Evolutionary conservation across 1,140 invertebrate species (phyloP).

Genomic region (Dolichoris vasculosae): DNA sequence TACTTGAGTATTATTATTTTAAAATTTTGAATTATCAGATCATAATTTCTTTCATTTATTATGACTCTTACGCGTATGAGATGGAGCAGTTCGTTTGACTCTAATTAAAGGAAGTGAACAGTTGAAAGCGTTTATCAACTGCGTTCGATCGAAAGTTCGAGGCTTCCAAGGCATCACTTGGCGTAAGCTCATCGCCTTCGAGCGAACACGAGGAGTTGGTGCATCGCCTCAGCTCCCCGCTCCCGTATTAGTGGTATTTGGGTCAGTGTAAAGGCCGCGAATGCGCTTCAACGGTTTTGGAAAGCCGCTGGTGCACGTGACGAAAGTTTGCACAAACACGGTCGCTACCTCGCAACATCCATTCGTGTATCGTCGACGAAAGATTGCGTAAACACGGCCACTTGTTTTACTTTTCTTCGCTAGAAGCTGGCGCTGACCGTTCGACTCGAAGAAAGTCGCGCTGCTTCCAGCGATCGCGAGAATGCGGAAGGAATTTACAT

Average conservation of each 20-base stretch:
- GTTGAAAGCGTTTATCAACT: too few relatives aligned
- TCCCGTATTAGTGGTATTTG: slow-evolving; percentile 64
- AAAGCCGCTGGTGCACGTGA: slow-evolving; percentile 24
- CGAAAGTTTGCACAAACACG: neutral
- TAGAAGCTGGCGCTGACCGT: neutral
- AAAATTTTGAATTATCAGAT: too few relatives aligned
- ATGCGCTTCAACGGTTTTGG: slow-evolving; percentile 33
- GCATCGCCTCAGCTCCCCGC: slow-evolving; percentile 42
- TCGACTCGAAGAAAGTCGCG: slow-evolving; percentile 19
- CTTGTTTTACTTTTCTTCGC: slow-evolving; percentile 1
- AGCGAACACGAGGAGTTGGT: too few relatives aligned
- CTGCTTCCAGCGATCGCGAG: neutral
- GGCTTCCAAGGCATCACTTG: too few relatives aligned
- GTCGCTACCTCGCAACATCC: too few relatives aligned
- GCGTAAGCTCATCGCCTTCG: too few relatives aligned
- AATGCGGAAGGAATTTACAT: slow-evolving; percentile 38
- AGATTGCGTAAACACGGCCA: neutral
- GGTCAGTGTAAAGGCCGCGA: slow-evolving; percentile 73
- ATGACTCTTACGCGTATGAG: too few relatives aligned
- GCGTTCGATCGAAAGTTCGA: too few relatives aligned
- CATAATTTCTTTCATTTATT: too few relatives aligned
- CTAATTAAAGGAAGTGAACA: too few relatives aligned
- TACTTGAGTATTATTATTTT: too few relatives aligned
- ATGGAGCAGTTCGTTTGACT: too few relatives aligned
- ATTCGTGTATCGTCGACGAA: neutral